Evolutionary conservation across 2,113 vertebrate genomes (phyloP), one percentile per base, ranked within the genome.

Genomic region (Corydoras sp.): DNA sequence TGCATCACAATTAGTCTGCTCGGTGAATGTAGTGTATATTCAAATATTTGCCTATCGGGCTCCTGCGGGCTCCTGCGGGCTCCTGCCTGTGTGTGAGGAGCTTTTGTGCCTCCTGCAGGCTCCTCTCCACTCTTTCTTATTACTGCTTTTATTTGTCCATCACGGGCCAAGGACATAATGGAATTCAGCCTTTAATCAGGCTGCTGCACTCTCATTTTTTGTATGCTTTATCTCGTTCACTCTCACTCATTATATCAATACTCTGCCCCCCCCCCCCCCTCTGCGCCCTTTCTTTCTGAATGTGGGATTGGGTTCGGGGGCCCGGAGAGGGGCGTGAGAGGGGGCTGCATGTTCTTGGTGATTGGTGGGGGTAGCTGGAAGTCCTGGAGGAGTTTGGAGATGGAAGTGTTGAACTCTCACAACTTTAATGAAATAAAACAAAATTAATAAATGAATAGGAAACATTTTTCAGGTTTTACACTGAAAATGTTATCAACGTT

Each of bases 221-320:
- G 51, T 69, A 30, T 10, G 50, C 65, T 18, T 59, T 71, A 5
- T 55, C 29, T 48, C 35, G 43, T 60, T 58, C 65, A 67, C 67
- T 77, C 50, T 72, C 12, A 43, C 65, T 79, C 77, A 79, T 75
- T 79, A 79, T 78, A 78, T 78, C 73, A 78, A 78, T 78, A 72
- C 77, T 74, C 71, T 61, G 54, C 67, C 48, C 30, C 60, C n/a
- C 67, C 48, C 30, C 60, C n/a, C 61, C 18, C 18, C 61, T 61
- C 62, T 63, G 71, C 65, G 10, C 69, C 65, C 65, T 68, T 51
- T 62, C 51, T 74, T 67, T 74, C 62, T 78, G 77, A 78, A 71
- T 66, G 60, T 58, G 62, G 61, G 64, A 72, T 31, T 69, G 68
- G 60, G 65, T 58, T 65, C 24, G 48, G 73, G 68, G 77, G 69